Conservation (phyloP, 2,113 vertebrate species). For the Platichthys stellatus region DNA sequence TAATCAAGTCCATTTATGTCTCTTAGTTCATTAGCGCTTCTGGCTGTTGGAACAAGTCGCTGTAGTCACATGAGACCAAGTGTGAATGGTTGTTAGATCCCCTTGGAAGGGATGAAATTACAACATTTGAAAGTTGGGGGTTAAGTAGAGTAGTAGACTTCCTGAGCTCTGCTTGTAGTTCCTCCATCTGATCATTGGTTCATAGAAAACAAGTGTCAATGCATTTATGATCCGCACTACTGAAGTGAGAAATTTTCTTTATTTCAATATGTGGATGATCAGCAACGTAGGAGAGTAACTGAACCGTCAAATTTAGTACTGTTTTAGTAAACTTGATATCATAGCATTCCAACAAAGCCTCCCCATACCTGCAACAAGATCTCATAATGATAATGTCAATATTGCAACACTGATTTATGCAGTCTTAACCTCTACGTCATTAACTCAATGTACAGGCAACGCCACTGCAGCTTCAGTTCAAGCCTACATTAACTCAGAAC, state of each 20-base stretch:
- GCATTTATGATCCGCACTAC: not conserved
- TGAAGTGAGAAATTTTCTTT: too few species aligned
- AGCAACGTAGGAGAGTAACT: not conserved
- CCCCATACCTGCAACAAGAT: too few species aligned
- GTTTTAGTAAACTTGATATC: too few species aligned
- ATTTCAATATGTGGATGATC: too few species aligned
- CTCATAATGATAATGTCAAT: not conserved
- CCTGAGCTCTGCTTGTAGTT: too few species aligned
- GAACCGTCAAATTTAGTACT: not conserved
- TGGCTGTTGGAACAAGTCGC: not conserved
- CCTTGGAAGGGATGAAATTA: not conserved
- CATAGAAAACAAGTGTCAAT: too few species aligned
- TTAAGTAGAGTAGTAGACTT: too few species aligned
- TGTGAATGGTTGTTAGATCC: not conserved
- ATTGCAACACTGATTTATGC: not conserved
- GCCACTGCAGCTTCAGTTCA: constrained; percentile 20
- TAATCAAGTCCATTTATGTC: not conserved
- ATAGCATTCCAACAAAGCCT: too few species aligned
- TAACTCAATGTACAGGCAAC: not conserved
- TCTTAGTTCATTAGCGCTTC: not conserved
- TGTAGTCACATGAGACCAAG: not conserved
- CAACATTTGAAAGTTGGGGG: not conserved
- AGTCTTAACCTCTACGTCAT: not conserved
- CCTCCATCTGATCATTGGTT: too few species aligned
- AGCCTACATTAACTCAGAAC: constrained; percentile 19